These are phyloP conservation scores for Ovis canadensis DNA, from an alignment of 2,113 vertebrate species.

Conservation along the genomic window DNA sequence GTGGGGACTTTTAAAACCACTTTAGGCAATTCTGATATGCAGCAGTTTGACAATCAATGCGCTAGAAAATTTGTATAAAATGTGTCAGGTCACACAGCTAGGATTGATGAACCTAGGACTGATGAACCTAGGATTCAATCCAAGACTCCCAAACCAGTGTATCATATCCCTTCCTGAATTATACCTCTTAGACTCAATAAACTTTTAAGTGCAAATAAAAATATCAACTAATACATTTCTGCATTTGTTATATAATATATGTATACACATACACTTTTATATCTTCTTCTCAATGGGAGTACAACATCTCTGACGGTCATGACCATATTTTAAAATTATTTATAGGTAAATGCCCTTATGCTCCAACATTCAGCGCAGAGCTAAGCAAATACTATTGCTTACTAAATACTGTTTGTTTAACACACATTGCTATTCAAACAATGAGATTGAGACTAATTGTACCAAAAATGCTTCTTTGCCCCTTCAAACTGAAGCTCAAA, in stretches of 20 bases:
- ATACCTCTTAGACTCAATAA: not conserved
- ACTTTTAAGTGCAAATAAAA: not conserved
- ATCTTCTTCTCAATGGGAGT: not conserved
- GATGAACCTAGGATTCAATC: not conserved
- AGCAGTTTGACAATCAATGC: not conserved
- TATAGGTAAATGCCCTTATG: not conserved
- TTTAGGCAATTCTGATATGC: not conserved
- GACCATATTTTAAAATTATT: constrained; percentile 5
- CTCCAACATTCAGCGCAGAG: not conserved
- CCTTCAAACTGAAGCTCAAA: constrained; percentile 22
- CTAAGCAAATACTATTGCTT: constrained; percentile 24
- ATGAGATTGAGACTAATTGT: not conserved
- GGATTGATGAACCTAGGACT: not conserved
- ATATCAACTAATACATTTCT: not conserved
- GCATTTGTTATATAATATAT: not conserved
- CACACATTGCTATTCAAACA: not conserved
- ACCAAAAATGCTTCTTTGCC: not conserved
- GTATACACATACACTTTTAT: not conserved
- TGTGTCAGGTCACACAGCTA: not conserved
- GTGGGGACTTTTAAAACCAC: not conserved
- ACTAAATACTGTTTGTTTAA: constrained; percentile 22
- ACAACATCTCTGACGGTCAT: not conserved
- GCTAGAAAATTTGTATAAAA: not conserved
- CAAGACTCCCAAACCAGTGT: not conserved
- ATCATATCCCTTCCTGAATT: not conserved